A percentile compares a stretch with the other conserved stretches of the same genome.
Evolutionary conservation across 2,888 invertebrate species (phyloP).

Genomic region (Dicranocentrus wangi): DNA sequence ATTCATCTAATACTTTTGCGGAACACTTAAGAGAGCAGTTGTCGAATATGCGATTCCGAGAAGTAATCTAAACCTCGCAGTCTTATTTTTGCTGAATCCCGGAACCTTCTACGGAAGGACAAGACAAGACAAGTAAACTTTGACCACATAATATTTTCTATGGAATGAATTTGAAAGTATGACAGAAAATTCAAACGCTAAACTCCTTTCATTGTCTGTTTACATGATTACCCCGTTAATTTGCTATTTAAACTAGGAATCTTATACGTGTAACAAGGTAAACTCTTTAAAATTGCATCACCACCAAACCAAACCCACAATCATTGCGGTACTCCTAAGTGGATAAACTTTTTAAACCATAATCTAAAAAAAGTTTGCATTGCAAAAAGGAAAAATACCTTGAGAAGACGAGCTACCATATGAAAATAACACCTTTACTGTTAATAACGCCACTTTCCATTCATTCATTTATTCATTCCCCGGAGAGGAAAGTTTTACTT

Average conservation of each 20-base stretch:
- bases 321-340: not conserved
- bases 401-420: conserved; percentile 35
- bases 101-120: too few species aligned
- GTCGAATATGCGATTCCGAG: too few species aligned
- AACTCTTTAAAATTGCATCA: not conserved
- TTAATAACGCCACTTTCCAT: conserved; percentile 58
- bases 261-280: not conserved
- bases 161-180: too few species aligned
- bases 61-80: too few species aligned
- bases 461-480: conserved; percentile 61
- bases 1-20: too few species aligned
- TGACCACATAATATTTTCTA: too few species aligned
- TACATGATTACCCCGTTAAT: conserved; percentile 3
- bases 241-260: conserved; percentile 1
- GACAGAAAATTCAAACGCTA: too few species aligned
- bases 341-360: conserved; percentile 13
- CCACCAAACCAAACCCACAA: not conserved
- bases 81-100: too few species aligned
- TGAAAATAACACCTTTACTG: conserved; percentile 56
- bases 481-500: conserved; percentile 44
- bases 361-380: conserved; percentile 17
- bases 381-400: conserved; percentile 32
- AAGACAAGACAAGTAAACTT: too few species aligned
- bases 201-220: too few species aligned
- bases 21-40: too few species aligned